phyloP scores from a whole-genome alignment of 2,113 vertebrate genomes.

The Rhizomys pruinosus region DNA sequence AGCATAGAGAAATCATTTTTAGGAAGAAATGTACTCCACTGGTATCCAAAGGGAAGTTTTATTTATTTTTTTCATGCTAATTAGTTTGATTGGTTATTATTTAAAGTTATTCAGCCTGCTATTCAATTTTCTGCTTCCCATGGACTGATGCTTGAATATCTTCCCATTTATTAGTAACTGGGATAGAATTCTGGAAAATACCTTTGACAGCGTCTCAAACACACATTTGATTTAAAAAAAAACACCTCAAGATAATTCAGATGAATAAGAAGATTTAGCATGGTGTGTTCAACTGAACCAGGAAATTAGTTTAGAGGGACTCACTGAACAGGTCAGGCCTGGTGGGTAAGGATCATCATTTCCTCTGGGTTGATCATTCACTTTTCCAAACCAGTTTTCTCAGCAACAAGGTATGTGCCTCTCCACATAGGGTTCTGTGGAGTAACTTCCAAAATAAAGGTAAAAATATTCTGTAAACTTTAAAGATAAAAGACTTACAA shows the following conservation, averaged over 20 bases:
- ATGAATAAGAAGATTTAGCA: neutral
- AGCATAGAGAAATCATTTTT: neutral
- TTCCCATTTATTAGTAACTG: neutral
- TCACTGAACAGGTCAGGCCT: neutral
- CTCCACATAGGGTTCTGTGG: neutral
- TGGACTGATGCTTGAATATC: conserved; percentile 4
- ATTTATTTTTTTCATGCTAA: conserved; percentile 16
- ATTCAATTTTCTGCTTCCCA: conserved; percentile 33
- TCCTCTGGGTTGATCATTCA: neutral
- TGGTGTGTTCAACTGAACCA: neutral
- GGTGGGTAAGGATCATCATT: neutral
- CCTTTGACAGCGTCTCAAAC: neutral
- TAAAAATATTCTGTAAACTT: neutral
- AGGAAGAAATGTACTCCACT: neutral
- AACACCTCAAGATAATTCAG: neutral
- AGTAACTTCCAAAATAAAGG: neutral
- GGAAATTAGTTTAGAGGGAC: neutral
- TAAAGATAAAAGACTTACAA: neutral
- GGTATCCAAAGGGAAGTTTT: neutral
- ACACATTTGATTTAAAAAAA: conserved; percentile 10
- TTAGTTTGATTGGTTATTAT: neutral
- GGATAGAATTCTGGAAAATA: conserved; percentile 3
- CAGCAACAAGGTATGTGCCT: neutral
- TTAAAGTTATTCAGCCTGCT: neutral
- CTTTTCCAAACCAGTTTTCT: neutral